Conservation (phyloP, 2,797 vertebrate species). For the Aplochiton taeniatus region DNA sequence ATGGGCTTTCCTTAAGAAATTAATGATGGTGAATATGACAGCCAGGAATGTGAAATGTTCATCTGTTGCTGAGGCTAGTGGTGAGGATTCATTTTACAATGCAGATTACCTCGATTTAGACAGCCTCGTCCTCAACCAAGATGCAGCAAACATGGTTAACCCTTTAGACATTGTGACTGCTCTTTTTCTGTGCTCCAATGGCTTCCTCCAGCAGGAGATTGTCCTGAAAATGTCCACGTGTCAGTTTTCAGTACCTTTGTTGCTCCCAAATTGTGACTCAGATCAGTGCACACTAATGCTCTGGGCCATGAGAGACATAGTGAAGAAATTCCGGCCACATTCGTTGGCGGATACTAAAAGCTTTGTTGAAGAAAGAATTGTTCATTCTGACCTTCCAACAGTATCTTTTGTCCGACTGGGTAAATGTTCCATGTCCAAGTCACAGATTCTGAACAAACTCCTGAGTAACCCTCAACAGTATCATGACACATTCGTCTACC, state of each 20-base stretch:
- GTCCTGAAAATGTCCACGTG: slow-evolving; percentile 82
- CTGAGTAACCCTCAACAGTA: slow-evolving; percentile 72
- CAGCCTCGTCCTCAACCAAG: slow-evolving; percentile 16
- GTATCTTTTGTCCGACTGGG: slow-evolving; percentile 72
- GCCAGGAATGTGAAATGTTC: no score
- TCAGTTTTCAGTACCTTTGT: slow-evolving; percentile 82
- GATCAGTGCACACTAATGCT: slow-evolving; percentile 71
- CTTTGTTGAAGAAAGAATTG: slow-evolving; percentile 73
- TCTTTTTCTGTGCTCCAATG: slow-evolving; percentile 74
- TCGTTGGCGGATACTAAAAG: slow-evolving; percentile 58
- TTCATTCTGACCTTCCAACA: slow-evolving; percentile 58
- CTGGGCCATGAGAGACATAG: slow-evolving; percentile 81
- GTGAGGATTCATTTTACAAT: no score
- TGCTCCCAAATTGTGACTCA: slow-evolving; percentile 69
- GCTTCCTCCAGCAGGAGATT: slow-evolving; percentile 80
- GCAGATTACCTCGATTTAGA: no score
- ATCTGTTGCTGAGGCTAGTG: no score
- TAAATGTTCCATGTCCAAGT: slow-evolving; percentile 75
- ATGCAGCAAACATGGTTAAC: slow-evolving; percentile 33
- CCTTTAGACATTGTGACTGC: slow-evolving; percentile 71
- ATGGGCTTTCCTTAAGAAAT: slow-evolving; percentile 65
- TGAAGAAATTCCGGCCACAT: slow-evolving; percentile 76
- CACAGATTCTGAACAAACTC: slow-evolving; percentile 76
- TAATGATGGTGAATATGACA: slow-evolving; percentile 50
- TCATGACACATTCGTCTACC: slow-evolving; percentile 72